Evolutionary conservation across 2,797 vertebrate species (phyloP).

Genomic region (Sebastes vulpes): DNA sequence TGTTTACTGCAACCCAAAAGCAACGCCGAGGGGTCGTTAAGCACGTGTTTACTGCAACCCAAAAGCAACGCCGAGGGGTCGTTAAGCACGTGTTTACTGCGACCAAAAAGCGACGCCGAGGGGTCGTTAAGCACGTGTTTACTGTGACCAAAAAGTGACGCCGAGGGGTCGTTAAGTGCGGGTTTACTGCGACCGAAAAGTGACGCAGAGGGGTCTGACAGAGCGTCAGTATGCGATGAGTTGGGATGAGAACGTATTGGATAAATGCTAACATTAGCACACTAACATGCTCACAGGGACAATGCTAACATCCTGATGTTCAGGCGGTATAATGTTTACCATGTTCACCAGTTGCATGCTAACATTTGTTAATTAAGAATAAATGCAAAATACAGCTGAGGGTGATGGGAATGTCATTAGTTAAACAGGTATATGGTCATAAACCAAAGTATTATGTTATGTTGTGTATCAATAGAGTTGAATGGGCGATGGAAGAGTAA

Average conservation of each 20-base stretch:
- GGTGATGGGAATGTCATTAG: neutral
- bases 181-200: too few relatives aligned
- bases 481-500: neutral
- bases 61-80: too few relatives aligned
- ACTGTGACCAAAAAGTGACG: too few relatives aligned
- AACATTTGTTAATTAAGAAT: neutral
- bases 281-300: neutral
- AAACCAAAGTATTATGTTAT: neutral
- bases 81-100: too few relatives aligned
- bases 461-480: neutral
- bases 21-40: rapidly evolving
- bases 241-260: neutral
- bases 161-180: too few relatives aligned
- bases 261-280: neutral
- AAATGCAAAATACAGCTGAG: neutral
- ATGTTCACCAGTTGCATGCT: neutral
- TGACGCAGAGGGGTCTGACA: too few relatives aligned
- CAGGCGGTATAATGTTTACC: neutral
- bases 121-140: too few relatives aligned
- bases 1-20: rapidly evolving
- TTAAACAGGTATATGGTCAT: too few relatives aligned
- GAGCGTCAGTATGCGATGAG: neutral
- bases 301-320: neutral
- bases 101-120: rapidly evolving
- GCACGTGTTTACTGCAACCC: rapidly evolving